Evolutionary conservation across 1,140 invertebrate species (phyloP).

Genomic region (Drosophila littoralis): DNA sequence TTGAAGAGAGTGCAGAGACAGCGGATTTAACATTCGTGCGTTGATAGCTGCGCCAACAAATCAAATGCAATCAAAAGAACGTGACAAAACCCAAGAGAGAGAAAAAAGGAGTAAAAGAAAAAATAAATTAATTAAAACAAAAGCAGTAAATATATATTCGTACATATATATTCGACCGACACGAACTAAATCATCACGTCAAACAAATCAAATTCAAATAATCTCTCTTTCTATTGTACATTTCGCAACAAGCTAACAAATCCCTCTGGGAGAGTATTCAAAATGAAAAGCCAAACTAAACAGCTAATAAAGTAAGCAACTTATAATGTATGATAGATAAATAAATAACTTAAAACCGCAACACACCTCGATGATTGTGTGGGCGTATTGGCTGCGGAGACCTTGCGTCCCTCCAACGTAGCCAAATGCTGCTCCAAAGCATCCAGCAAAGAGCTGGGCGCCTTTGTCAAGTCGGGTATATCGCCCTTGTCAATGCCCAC

Average conservation of each 20-base stretch:
- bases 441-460: slow-evolving; percentile 98
- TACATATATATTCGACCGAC: background rate
- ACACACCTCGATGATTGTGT: slow-evolving; percentile 92
- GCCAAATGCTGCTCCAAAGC: slow-evolving; percentile 98
- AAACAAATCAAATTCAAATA: background rate
- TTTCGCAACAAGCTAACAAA: background rate
- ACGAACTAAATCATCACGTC: too few species aligned
- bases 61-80: slow-evolving; percentile 29
- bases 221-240: background rate
- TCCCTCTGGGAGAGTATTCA: background rate
- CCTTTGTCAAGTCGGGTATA: slow-evolving; percentile 99
- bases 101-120: slow-evolving; percentile 27
- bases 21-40: slow-evolving; percentile 93
- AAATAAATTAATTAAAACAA: slow-evolving; percentile 20
- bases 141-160: background rate
- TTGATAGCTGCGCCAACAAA: slow-evolving; percentile 87
- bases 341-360: background rate
- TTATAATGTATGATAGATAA: background rate
- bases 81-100: slow-evolving; percentile 28
- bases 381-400: slow-evolving; percentile 92
- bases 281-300: slow-evolving; percentile 10
- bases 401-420: slow-evolving; percentile 96
- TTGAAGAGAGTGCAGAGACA: slow-evolving; percentile 94
- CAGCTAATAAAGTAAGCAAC: slow-evolving; percentile 1
- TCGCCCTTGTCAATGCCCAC: slow-evolving; percentile 99